Evolutionary conservation across 1,140 invertebrate species (phyloP).

Genomic region (Orussus abietinus): DNA sequence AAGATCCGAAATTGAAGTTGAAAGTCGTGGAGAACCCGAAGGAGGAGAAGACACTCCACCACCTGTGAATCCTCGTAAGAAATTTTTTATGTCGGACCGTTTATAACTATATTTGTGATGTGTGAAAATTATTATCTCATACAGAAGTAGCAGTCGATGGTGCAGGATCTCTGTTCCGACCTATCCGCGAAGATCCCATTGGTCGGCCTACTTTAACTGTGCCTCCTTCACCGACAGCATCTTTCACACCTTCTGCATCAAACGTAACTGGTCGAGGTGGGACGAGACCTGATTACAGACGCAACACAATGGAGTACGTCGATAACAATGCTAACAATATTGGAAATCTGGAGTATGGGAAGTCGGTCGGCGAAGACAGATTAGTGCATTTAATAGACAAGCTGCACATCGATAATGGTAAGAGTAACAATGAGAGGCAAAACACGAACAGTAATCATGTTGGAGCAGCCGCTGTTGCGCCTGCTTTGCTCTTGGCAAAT

Average conservation of each 20-base stretch:
- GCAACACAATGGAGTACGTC: constrained; percentile 49
- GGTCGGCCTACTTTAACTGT: constrained; percentile 23
- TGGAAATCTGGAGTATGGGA: constrained; percentile 26
- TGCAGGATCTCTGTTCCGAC: constrained; percentile 37
- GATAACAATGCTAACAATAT: constrained; percentile 54
- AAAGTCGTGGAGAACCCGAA: constrained; percentile 53
- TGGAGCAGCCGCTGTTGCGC: constrained; percentile 17
- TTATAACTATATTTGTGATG: not conserved
- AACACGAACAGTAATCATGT: constrained; percentile 22
- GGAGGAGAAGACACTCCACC: constrained; percentile 46
- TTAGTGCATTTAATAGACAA: constrained; percentile 41
- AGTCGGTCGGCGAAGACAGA: constrained; percentile 32
- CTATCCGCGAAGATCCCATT: constrained; percentile 43
- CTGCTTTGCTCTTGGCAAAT: constrained; percentile 37
- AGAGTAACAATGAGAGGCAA: constrained; percentile 28
- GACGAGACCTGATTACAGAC: constrained; percentile 41
- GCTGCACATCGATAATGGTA: constrained; percentile 38
- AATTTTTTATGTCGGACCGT: constrained; percentile 8
- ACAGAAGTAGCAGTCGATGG: constrained; percentile 21
- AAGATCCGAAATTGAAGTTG: constrained; percentile 60
- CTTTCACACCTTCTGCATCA: constrained; percentile 29
- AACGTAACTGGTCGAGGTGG: constrained; percentile 45
- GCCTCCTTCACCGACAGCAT: constrained; percentile 33
- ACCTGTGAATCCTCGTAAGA: constrained; percentile 35
- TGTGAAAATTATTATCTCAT: constrained; percentile 6